Percentiles rank a stretch among this genome's conserved stretches.
Conservation (phyloP, 2,888 invertebrate species). For the Agrilus mali region DNA sequence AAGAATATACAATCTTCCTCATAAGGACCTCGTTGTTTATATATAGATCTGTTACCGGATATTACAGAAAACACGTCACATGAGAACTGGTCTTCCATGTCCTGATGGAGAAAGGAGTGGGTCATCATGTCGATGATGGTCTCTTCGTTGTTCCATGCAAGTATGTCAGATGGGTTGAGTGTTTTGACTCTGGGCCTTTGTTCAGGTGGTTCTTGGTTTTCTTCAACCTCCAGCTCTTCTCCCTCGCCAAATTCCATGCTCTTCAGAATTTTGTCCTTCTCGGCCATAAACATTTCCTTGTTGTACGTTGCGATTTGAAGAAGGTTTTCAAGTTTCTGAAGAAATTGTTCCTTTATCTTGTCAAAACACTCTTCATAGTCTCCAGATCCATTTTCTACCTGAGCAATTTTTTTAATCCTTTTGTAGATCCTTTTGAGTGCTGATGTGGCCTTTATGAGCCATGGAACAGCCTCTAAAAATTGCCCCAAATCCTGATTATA, state of each 20-base stretch:
- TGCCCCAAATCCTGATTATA: too few species aligned
- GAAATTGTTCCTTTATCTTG: too few species aligned
- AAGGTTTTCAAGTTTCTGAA: too few species aligned
- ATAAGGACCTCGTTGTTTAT: slow-evolving; percentile 20
- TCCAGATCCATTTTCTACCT: too few species aligned
- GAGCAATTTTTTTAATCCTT: too few species aligned
- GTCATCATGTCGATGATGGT: slow-evolving; percentile 36
- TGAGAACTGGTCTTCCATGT: slow-evolving; percentile 24
- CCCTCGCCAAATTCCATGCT: not conserved
- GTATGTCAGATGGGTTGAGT: slow-evolving; percentile 22
- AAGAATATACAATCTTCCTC: slow-evolving; percentile 25
- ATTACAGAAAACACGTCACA: slow-evolving; percentile 23
- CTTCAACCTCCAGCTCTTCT: slow-evolving; percentile 13
- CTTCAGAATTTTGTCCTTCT: not conserved
- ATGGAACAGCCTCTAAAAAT: too few species aligned
- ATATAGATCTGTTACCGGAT: slow-evolving; percentile 20
- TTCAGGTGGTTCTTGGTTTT: slow-evolving; percentile 6
- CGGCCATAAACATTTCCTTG: not conserved
- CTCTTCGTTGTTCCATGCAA: slow-evolving; percentile 42
- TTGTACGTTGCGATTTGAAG: too few species aligned
- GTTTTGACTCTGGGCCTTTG: slow-evolving; percentile 7
- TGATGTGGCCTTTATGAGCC: too few species aligned
- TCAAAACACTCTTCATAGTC: too few species aligned
- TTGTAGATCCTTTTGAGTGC: too few species aligned
- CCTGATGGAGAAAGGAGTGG: slow-evolving; percentile 37